Percentiles rank a stretch among this genome's conserved stretches.
phyloP scores from a whole-genome alignment of 2,113 vertebrate species.

The Oreochromis tanganicae region DNA sequence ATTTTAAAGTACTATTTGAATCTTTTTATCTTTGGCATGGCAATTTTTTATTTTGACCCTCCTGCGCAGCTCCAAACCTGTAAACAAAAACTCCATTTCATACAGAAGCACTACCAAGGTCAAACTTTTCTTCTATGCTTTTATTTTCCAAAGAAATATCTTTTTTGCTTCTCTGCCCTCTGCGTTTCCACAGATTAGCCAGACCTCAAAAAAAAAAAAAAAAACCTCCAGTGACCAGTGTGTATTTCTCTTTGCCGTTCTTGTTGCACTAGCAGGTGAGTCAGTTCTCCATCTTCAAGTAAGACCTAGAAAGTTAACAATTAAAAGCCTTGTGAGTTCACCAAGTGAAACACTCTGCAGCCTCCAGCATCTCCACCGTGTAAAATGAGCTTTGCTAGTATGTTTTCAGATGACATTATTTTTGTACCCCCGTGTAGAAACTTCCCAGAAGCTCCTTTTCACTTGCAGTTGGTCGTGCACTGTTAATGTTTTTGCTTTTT shows the following conservation, averaged over 20 bases:
- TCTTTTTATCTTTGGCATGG: not conserved
- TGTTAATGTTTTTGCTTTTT: not conserved
- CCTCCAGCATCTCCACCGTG: not conserved
- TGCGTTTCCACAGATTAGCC: not conserved
- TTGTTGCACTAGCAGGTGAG: conserved; percentile 26
- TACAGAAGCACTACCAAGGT: not conserved
- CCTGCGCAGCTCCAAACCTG: not conserved
- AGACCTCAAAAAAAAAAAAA: not conserved
- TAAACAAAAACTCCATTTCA: not conserved
- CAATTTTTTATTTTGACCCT: not conserved
- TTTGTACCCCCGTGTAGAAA: conserved; percentile 42
- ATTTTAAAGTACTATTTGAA: not conserved
- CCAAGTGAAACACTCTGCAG: not conserved
- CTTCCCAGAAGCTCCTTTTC: not conserved
- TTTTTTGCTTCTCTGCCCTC: not conserved
- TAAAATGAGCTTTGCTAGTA: conserved; percentile 20
- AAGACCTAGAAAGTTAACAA: not conserved
- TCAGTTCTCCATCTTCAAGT: not conserved
- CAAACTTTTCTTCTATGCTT: not conserved
- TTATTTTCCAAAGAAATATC: not conserved
- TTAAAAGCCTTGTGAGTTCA: not conserved
- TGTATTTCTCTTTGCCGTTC: not conserved
- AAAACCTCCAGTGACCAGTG: not conserved
- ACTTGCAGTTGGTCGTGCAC: not conserved
- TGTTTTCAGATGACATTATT: conserved; percentile 37